A percentile compares a stretch with the other conserved stretches of the same genome.
Conservation (phyloP, 2,113 vertebrate species). For the western clawed frog (Xenopus tropicalis) region UCB_Xtro_10.0 CM004443.2:174065501-174066000, state of each 20-base stretch:
- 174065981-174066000: too few species aligned
- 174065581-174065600: conserved; percentile 39
- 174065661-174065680: neutral
- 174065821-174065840: too few species aligned
- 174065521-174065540: conserved; percentile 28
- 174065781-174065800: too few species aligned
- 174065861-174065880: too few species aligned
- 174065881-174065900: too few species aligned
- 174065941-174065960: too few species aligned
- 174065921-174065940: too few species aligned
- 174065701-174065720: conserved; percentile 6
- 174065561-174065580: conserved; percentile 38
- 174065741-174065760: conserved; percentile 13
- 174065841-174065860: too few species aligned
- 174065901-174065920: too few species aligned
- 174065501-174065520: conserved; percentile 27
- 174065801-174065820: too few species aligned
- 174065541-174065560: conserved; percentile 38
- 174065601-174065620: conserved; percentile 38
- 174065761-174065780: neutral
- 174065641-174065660: conserved; percentile 11
- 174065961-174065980: too few species aligned
- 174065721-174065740: neutral
- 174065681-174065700: conserved; percentile 15
- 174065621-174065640: conserved; percentile 15